A percentile compares a stretch with the other conserved stretches of the same genome.
Evolutionary conservation across 2,797 vertebrate genomes (phyloP).

Genomic region (Corythornis leucogaster): DNA sequence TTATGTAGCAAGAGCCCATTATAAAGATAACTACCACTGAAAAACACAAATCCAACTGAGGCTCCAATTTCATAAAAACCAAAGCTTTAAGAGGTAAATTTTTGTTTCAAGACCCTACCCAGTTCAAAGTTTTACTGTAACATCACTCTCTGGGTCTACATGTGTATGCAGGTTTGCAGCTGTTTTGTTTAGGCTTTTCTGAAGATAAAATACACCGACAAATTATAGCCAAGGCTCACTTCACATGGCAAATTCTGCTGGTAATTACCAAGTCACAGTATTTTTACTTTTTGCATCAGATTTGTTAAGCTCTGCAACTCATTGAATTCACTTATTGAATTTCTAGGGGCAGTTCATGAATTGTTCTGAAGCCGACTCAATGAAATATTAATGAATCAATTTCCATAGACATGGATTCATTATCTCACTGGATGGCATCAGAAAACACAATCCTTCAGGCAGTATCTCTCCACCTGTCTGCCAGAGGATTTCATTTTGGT

Average conservation of each 20-base stretch:
- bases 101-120: neutral
- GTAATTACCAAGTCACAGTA: neutral
- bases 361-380: slow-evolving; percentile 71
- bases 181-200: neutral
- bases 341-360: slow-evolving; percentile 75
- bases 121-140: neutral
- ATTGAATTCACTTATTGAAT: slow-evolving; percentile 77
- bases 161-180: neutral
- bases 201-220: neutral
- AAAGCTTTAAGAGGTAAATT: neutral
- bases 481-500: slow-evolving; percentile 56
- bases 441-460: slow-evolving; percentile 72
- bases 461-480: slow-evolving; percentile 68
- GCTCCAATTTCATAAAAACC: neutral
- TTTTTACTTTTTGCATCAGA: slow-evolving; percentile 54
- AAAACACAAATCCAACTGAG: neutral
- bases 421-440: slow-evolving; percentile 73
- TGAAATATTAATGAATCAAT: slow-evolving; percentile 84
- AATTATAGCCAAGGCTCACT: neutral
- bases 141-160: neutral
- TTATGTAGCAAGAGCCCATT: neutral
- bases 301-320: slow-evolving; percentile 74
- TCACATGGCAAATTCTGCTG: neutral
- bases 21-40: neutral
- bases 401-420: slow-evolving; percentile 80